Evolutionary conservation across 2,113 vertebrate species (phyloP).

Genomic region (Cavia porcellus): DNA sequence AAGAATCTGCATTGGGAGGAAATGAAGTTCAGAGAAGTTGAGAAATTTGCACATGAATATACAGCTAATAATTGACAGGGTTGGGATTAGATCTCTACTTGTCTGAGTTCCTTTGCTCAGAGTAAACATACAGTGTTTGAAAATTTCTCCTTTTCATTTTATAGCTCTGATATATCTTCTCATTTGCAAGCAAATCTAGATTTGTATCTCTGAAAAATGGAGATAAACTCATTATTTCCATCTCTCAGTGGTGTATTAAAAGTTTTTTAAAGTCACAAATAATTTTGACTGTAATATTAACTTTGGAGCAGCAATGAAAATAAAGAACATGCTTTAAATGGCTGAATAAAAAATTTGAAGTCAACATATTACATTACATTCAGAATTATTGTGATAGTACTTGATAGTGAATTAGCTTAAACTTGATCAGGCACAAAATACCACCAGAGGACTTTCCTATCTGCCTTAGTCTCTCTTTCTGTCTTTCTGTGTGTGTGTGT

Average conservation of each 20-base stretch:
- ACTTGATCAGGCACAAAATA: not conserved
- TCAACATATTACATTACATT: not conserved
- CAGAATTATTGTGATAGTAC: not conserved
- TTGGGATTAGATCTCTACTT: not conserved
- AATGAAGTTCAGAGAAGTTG: not conserved
- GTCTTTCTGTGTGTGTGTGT: too few species aligned
- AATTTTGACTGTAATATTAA: conserved; percentile 2
- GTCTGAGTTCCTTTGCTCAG: not conserved
- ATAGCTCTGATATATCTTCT: not conserved
- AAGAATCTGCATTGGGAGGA: not conserved
- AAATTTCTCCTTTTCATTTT: not conserved
- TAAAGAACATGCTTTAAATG: not conserved
- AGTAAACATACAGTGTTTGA: not conserved
- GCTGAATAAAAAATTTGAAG: not conserved
- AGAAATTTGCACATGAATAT: not conserved
- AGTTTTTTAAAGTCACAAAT: not conserved
- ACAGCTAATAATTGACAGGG: not conserved
- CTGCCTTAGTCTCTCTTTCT: not conserved
- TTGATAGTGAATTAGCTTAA: not conserved
- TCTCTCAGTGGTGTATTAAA: not conserved
- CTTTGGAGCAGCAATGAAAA: conserved; percentile 24
- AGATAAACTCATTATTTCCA: not conserved
- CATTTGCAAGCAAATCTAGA: not conserved
- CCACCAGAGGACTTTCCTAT: not conserved
- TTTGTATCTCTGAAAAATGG: not conserved